phyloP scores from a whole-genome alignment of 1,140 invertebrate genomes.

The Bursaphelenchus mucronatus region DNA sequence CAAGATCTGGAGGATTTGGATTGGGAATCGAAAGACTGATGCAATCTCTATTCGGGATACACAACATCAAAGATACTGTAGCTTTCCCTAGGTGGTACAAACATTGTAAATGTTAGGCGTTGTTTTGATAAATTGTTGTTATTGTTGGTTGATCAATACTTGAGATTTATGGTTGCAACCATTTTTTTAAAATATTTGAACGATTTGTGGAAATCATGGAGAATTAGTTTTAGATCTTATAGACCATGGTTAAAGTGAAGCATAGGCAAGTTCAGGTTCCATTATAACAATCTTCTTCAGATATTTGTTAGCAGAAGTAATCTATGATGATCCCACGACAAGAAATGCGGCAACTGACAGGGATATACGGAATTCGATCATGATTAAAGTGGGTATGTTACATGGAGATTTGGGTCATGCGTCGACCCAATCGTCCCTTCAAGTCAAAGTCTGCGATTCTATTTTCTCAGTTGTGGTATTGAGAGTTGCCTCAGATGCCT shows the following conservation, averaged over 20 bases:
- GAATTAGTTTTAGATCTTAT: conserved; percentile 6
- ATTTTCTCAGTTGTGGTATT: conserved; percentile 13
- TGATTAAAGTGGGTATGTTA: conserved; percentile 16
- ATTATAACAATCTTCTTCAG: conserved; percentile 15
- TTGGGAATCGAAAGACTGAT: conserved; percentile 87
- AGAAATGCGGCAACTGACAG: neutral
- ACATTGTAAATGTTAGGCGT: conserved; percentile 67
- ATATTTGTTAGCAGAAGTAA: conserved; percentile 25
- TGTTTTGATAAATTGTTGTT: conserved; percentile 20
- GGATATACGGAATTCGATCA: conserved; percentile 20
- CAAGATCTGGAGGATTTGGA: conserved; percentile 86
- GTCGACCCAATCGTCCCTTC: conserved; percentile 17
- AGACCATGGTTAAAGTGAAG: conserved; percentile 23
- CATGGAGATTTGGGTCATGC: conserved; percentile 20
- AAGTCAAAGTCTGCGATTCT: conserved; percentile 27
- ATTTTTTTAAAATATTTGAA: neutral
- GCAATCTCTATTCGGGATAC: conserved; percentile 73
- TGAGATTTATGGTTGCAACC: too few relatives aligned
- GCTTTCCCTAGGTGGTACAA: conserved; percentile 89
- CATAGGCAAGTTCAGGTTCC: conserved; percentile 20
- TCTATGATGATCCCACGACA: conserved; percentile 10
- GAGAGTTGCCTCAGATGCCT: conserved; percentile 14
- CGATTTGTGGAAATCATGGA: neutral
- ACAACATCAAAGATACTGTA: conserved; percentile 85
- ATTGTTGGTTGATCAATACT: neutral